A percentile compares a stretch with the other conserved stretches of the same genome.
These are phyloP conservation scores for Amniataba percoides DNA, from an alignment of 2,797 vertebrate genomes.

Conservation along the genomic window DNA sequence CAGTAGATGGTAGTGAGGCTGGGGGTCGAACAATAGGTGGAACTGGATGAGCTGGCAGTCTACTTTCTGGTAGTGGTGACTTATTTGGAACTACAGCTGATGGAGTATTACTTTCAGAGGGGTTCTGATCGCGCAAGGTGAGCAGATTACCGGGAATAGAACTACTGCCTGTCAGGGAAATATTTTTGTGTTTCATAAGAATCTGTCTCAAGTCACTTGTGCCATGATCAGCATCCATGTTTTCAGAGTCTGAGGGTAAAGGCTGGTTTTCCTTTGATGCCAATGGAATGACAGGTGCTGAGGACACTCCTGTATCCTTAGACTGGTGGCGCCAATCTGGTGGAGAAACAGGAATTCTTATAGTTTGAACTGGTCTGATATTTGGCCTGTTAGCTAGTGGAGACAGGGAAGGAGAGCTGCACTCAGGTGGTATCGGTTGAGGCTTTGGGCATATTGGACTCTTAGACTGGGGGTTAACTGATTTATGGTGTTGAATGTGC, in stretches of 20 bases:
- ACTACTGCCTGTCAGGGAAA: slow-evolving; percentile 80
- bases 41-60: slow-evolving; percentile 76
- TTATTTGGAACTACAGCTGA: slow-evolving; percentile 79
- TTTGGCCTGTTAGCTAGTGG: slow-evolving; percentile 79
- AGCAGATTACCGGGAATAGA: slow-evolving; percentile 82
- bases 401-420: slow-evolving; percentile 76
- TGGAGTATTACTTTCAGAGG: slow-evolving; percentile 69
- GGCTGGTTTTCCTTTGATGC: slow-evolving; percentile 80
- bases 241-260: slow-evolving; percentile 88
- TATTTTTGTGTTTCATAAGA: slow-evolving; percentile 93
- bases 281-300: slow-evolving; percentile 82
- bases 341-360: slow-evolving; percentile 79
- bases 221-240: slow-evolving; percentile 87
- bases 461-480: slow-evolving; percentile 73
- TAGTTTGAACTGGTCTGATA: slow-evolving; percentile 80
- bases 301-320: slow-evolving; percentile 85
- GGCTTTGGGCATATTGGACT: slow-evolving; percentile 77
- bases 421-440: slow-evolving; percentile 76
- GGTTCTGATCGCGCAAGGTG: slow-evolving; percentile 87
- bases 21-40: slow-evolving; percentile 79
- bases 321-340: slow-evolving; percentile 90
- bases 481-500: slow-evolving; percentile 72
- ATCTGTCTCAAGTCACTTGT: slow-evolving; percentile 96
- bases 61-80: slow-evolving; percentile 83
- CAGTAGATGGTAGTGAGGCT: slow-evolving; percentile 81